A percentile compares a stretch with the other conserved stretches of the same genome.
Evolutionary conservation across 2,113 vertebrate species (phyloP).

Genomic region (Melanerpes aurifrons): DNA sequence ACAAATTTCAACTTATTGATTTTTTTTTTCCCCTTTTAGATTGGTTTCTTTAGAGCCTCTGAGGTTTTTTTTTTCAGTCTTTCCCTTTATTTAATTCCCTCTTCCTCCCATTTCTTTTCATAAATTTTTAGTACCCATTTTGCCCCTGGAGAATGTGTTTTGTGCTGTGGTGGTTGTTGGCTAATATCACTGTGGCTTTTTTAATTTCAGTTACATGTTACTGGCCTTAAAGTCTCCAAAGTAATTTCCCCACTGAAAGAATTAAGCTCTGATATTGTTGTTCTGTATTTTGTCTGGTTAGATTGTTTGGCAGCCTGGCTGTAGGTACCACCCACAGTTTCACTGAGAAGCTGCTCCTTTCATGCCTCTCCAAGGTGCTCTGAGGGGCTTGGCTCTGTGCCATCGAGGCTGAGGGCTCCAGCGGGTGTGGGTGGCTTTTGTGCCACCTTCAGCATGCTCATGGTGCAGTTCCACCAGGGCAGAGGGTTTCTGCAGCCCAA

Average conservation of each 20-base stretch:
- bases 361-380: accelerated
- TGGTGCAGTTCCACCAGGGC: accelerated
- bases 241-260: not conserved
- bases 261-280: not conserved
- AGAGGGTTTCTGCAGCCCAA: not conserved
- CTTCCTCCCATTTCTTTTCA: not conserved
- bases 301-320: not conserved
- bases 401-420: accelerated
- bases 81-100: not conserved
- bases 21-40: not conserved
- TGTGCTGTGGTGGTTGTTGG: not conserved
- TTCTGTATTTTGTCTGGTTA: too few species aligned
- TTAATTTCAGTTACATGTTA: not conserved
- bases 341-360: not conserved
- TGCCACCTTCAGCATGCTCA: not conserved
- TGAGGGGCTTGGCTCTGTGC: not conserved
- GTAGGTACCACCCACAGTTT: too few species aligned
- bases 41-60: not conserved
- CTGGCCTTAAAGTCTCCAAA: not conserved
- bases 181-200: not conserved
- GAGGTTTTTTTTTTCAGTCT: not conserved
- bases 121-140: not conserved
- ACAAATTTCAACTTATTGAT: not conserved
- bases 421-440: accelerated
- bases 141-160: not conserved